These are phyloP conservation scores for Neosilurus hyrtlii DNA, from an alignment of 2,797 vertebrate genomes.

Conservation along the genomic window DNA sequence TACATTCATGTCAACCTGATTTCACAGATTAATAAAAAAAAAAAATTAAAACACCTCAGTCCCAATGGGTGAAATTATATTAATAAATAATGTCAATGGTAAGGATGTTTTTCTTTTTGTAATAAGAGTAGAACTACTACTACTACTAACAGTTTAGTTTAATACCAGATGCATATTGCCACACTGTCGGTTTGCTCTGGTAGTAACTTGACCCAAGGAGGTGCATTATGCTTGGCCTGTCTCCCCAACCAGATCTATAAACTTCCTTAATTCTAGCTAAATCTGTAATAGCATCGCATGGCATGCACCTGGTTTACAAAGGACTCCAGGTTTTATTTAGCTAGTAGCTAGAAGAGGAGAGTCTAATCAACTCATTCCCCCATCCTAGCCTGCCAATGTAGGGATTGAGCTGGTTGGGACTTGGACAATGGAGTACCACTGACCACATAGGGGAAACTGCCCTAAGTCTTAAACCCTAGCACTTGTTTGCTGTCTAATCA, in stretches of 20 bases:
- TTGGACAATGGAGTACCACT: conserved; percentile 48
- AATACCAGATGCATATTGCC: conserved; percentile 66
- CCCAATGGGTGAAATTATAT: conserved; percentile 72
- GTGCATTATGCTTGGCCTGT: conserved; percentile 46
- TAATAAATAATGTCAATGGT: conserved; percentile 78
- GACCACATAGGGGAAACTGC: conserved; percentile 51
- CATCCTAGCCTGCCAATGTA: conserved; percentile 47
- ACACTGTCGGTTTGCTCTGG: conserved; percentile 64
- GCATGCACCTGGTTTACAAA: conserved; percentile 50
- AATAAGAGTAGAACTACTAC: conserved; percentile 64
- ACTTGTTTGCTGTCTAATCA: conserved; percentile 65
- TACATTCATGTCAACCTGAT: conserved; percentile 87
- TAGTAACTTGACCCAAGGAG: conserved; percentile 58
- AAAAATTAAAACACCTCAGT: conserved; percentile 66
- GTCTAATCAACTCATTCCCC: conserved; percentile 42
- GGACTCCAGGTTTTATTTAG: conserved; percentile 41
- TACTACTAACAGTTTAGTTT: conserved; percentile 60
- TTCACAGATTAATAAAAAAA: conserved; percentile 73
- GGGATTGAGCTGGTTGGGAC: conserved; percentile 52
- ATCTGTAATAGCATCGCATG: conserved; percentile 44
- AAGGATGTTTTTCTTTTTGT: conserved; percentile 60
- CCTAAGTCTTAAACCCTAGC: conserved; percentile 53
- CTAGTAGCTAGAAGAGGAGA: conserved; percentile 37
- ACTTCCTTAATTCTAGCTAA: conserved; percentile 51
- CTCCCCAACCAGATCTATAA: conserved; percentile 45